A percentile compares a stretch with the other conserved stretches of the same genome.
These are phyloP conservation scores for Brachionus plicatilis DNA, from an alignment of 1,140 invertebrate genomes.

Conservation along the genomic window DNA sequence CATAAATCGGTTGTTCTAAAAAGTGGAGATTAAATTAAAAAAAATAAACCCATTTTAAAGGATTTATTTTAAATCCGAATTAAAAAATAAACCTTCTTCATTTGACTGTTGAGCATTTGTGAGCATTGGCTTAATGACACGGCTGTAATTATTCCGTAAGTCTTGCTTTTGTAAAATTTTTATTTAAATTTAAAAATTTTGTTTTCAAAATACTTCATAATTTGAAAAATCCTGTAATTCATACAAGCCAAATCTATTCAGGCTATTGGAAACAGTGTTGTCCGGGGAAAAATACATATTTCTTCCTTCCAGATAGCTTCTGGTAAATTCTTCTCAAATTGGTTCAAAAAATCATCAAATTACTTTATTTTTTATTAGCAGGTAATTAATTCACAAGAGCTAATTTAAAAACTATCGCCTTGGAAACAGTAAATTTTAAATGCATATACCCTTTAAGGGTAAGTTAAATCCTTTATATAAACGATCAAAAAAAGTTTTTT, in stretches of 20 bases:
- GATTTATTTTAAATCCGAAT: neutral
- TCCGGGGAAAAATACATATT: slow-evolving; percentile 5
- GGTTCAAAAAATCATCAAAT: neutral
- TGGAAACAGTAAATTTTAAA: neutral
- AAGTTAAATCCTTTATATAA: neutral
- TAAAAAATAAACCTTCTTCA: neutral
- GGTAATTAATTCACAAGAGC: neutral
- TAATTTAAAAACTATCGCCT: neutral
- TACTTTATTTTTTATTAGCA: neutral
- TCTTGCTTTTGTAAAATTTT: slow-evolving; percentile 10
- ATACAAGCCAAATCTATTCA: slow-evolving; percentile 14
- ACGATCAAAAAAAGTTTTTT: neutral
- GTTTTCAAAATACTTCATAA: neutral
- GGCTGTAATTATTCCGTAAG: neutral
- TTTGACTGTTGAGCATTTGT: neutral
- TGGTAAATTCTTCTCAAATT: neutral
- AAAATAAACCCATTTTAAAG: neutral
- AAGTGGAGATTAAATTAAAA: neutral
- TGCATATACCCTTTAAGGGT: neutral
- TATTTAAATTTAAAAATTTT: neutral
- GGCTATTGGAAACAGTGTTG: neutral
- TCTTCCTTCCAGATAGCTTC: neutral
- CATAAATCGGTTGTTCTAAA: neutral
- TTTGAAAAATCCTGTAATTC: neutral
- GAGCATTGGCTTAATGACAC: slow-evolving; percentile 6